Evolutionary conservation across 2,113 vertebrate species (phyloP).

Genomic region (Myrmophylax atrothorax): DNA sequence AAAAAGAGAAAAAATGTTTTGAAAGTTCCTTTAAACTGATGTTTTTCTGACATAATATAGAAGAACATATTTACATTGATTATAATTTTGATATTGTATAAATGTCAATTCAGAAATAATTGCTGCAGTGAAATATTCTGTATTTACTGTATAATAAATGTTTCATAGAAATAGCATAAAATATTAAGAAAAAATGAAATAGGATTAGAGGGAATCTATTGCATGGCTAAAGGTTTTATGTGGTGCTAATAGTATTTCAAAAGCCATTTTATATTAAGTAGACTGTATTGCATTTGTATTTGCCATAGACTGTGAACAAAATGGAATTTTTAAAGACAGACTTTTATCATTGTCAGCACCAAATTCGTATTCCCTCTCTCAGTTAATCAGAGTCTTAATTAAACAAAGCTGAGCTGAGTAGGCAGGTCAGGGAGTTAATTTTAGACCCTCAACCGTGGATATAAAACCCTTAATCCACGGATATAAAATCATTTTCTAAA

Average conservation of each 20-base stretch:
- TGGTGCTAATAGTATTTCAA: constrained; percentile 3
- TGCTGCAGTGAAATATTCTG: neutral
- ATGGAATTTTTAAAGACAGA: neutral
- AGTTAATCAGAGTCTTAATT: constrained; percentile 1
- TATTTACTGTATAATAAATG: neutral
- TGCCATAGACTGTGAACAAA: neutral
- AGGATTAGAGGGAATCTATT: neutral
- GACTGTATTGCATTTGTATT: neutral
- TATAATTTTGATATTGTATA: neutral
- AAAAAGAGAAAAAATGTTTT: neutral
- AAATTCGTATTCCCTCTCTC: neutral
- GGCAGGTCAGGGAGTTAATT: neutral
- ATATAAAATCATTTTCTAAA: neutral
- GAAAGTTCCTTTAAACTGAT: neutral
- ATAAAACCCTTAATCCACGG: neutral
- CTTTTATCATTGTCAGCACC: neutral
- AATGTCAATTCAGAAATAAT: neutral
- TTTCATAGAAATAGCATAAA: neutral
- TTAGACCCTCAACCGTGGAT: neutral
- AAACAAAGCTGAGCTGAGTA: neutral
- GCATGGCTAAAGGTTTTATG: neutral
- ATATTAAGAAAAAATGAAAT: neutral
- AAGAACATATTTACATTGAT: neutral
- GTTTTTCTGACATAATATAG: neutral
- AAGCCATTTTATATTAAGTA: neutral